A percentile compares a stretch with the other conserved stretches of the same genome.
These are phyloP conservation scores for Tachystola acroxantha DNA, from an alignment of 2,888 invertebrate genomes.

Conservation along the genomic window DNA sequence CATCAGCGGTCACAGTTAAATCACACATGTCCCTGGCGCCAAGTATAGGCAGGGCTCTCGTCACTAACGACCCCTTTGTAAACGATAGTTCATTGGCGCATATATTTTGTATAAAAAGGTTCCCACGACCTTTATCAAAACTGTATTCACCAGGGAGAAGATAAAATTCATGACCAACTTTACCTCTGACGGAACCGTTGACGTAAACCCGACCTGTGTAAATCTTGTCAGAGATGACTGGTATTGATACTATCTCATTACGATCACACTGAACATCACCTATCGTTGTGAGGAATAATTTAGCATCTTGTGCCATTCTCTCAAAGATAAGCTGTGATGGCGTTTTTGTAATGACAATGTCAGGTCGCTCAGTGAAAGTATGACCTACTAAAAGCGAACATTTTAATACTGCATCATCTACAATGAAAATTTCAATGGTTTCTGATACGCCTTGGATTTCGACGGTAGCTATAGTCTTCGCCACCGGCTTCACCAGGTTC, in stretches of 20 bases:
- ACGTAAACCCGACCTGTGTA: conserved; percentile 4
- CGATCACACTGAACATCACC: neutral
- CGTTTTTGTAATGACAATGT: conserved; percentile 4
- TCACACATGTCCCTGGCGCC: neutral
- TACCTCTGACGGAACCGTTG: conserved; percentile 5
- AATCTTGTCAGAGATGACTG: neutral
- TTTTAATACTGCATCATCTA: conserved; percentile 1
- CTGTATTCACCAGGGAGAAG: conserved; percentile 5
- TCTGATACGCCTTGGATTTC: conserved; percentile 8
- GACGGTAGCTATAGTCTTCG: neutral
- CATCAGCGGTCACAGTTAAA: neutral
- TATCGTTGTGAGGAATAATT: neutral
- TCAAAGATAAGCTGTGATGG: conserved; percentile 1
- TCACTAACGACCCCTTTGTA: neutral
- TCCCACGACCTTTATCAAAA: neutral
- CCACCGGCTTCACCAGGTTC: neutral
- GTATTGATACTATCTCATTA: neutral
- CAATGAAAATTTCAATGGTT: conserved; percentile 1
- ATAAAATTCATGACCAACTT: neutral
- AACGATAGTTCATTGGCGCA: neutral
- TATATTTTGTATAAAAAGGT: conserved; percentile 2
- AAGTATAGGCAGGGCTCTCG: neutral
- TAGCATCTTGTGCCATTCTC: neutral
- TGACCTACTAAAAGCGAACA: conserved; percentile 3
- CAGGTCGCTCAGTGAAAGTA: conserved; percentile 7